phyloP scores from a whole-genome alignment of 2,888 invertebrate genomes.

The Strigamia crassipes region DNA sequence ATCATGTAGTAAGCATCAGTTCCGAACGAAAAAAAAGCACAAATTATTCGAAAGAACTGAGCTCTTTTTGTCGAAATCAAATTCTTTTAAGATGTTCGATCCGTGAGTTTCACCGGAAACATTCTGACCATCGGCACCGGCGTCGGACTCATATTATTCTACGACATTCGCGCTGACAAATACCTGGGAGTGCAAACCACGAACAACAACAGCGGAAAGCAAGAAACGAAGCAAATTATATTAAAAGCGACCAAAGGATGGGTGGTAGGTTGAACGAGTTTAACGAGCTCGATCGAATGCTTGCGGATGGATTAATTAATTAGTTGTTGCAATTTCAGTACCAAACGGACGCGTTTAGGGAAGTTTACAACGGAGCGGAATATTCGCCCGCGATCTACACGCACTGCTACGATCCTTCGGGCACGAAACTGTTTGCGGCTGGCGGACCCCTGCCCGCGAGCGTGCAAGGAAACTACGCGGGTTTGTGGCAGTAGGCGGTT shows the following conservation, averaged over 20 bases:
- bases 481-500: conserved; percentile 77
- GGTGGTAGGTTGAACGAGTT: too few species aligned
- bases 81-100: conserved; percentile 68
- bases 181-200: conserved; percentile 74
- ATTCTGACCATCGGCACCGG: conserved; percentile 93
- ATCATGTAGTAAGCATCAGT: conserved; percentile 72
- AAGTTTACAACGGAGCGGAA: conserved; percentile 77
- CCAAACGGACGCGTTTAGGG: conserved; percentile 80
- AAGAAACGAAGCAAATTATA: conserved; percentile 66
- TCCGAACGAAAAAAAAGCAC: neutral
- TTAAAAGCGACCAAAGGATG: conserved; percentile 86
- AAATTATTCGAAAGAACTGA: neutral
- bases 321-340: conserved; percentile 64
- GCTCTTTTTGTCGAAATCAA: conserved; percentile 6
- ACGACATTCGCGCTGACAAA: conserved; percentile 87
- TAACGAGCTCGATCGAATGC: neutral
- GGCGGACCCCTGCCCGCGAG: conserved; percentile 93
- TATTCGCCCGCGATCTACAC: conserved; percentile 95
- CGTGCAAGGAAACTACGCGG: conserved; percentile 91
- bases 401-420: conserved; percentile 91
- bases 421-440: conserved; percentile 89
- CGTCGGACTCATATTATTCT: conserved; percentile 87
- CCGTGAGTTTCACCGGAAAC: conserved; percentile 86
- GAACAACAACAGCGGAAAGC: neutral
- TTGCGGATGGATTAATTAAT: too few species aligned